phyloP scores from a whole-genome alignment of 2,888 invertebrate genomes.

The Tortricodes alternella region DNA sequence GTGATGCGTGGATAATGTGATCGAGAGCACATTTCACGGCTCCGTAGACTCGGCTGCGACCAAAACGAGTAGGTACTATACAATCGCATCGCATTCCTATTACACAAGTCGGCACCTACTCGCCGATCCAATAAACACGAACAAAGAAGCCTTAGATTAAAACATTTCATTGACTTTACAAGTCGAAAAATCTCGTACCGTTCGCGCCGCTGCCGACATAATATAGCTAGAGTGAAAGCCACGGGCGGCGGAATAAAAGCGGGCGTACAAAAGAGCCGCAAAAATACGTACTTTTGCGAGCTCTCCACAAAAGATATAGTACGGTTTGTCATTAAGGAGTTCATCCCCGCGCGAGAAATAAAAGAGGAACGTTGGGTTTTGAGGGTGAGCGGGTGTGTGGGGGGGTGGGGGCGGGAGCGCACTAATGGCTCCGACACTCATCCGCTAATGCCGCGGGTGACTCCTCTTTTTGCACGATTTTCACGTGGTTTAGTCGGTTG shows the following conservation, averaged over 20 bases:
- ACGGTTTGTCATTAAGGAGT: constrained; percentile 83
- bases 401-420: constrained; percentile 53
- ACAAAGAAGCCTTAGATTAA: constrained; percentile 56
- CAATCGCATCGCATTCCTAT: constrained; percentile 17
- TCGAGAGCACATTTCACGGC: constrained; percentile 26
- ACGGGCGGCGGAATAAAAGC: constrained; percentile 70
- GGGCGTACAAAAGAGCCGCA: constrained; percentile 79
- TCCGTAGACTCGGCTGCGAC: constrained; percentile 6
- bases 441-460: constrained; percentile 83
- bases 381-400: constrained; percentile 54
- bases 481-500: constrained; percentile 80
- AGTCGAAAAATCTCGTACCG: constrained; percentile 56
- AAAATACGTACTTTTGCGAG: constrained; percentile 82
- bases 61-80: constrained; percentile 14
- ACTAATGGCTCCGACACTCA: constrained; percentile 83
- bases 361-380: constrained; percentile 76
- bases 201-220: constrained; percentile 48
- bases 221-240: constrained; percentile 41
- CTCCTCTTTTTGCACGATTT: constrained; percentile 82
- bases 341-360: constrained; percentile 83
- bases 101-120: neutral
- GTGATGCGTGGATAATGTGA: constrained; percentile 22
- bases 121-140: constrained; percentile 34
- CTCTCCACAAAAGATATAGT: constrained; percentile 83
- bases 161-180: constrained; percentile 59